Evolutionary conservation across 2,113 vertebrate species (phyloP).

Genomic region (Carettochelys insculpta): DNA sequence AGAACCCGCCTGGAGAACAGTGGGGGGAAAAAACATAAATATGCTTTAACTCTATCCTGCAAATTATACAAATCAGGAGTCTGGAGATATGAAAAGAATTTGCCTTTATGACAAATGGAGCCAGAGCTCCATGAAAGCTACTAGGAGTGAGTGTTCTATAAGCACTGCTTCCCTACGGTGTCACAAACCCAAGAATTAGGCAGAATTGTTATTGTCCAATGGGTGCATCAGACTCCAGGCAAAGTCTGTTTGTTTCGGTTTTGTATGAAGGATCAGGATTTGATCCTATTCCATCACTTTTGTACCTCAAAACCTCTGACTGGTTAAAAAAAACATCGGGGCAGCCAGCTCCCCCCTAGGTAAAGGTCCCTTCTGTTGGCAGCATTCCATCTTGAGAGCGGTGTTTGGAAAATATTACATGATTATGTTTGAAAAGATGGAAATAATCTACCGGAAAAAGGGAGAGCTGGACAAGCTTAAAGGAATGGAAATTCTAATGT

Average conservation of each 20-base stretch:
- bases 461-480: not conserved
- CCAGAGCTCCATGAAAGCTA: not conserved
- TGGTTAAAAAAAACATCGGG: not conserved
- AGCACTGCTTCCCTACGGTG: not conserved
- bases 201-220: not conserved
- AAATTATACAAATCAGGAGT: not conserved
- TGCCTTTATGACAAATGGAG: not conserved
- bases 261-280: not conserved
- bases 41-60: not conserved
- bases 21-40: conserved; percentile 4
- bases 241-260: not conserved
- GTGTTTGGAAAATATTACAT: accelerated
- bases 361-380: too few relatives aligned
- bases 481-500: not conserved
- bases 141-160: not conserved
- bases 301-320: not conserved
- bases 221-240: not conserved
- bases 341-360: not conserved
- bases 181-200: not conserved
- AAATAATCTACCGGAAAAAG: not conserved
- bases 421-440: not conserved
- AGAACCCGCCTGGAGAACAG: conserved; percentile 81
- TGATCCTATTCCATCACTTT: not conserved
- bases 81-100: not conserved
- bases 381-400: accelerated